A percentile compares a stretch with the other conserved stretches of the same genome.
Conservation (phyloP, 2,113 vertebrate species). For the Rhinopomastus cyanomelas region DNA sequence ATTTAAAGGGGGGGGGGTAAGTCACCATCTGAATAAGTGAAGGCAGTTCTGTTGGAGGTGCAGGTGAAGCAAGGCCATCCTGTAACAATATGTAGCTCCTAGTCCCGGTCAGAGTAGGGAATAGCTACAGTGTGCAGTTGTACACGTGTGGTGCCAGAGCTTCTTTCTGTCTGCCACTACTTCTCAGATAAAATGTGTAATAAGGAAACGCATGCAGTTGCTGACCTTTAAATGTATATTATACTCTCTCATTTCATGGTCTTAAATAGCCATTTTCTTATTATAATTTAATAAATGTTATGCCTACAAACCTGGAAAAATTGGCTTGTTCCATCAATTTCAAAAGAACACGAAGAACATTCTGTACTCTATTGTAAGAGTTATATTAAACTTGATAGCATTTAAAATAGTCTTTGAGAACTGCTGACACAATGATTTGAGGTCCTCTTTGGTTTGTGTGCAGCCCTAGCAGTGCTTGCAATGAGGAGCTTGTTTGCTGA, state of each 20-base stretch:
- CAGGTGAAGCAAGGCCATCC: neutral
- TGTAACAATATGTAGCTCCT: neutral
- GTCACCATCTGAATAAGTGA: neutral
- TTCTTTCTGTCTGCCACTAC: neutral
- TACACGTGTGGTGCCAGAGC: neutral
- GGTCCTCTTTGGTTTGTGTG: slow-evolving; percentile 25
- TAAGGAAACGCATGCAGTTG: slow-evolving; percentile 11
- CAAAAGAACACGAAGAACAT: slow-evolving; percentile 49
- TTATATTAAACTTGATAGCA: slow-evolving; percentile 64
- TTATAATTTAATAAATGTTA: slow-evolving; percentile 62
- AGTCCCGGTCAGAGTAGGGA: neutral
- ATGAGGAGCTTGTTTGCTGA: slow-evolving; percentile 34
- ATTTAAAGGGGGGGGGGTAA: neutral
- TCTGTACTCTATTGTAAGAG: slow-evolving; percentile 51
- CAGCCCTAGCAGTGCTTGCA: neutral
- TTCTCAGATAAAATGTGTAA: slow-evolving; percentile 20
- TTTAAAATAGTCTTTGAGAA: slow-evolving; percentile 60
- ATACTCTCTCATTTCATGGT: slow-evolving; percentile 37
- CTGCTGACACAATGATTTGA: slow-evolving; percentile 58
- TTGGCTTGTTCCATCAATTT: slow-evolving; percentile 62
- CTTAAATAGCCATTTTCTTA: slow-evolving; percentile 64
- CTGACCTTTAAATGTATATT: slow-evolving; percentile 58
- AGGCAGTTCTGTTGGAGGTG: neutral
- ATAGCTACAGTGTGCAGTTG: rapidly evolving
- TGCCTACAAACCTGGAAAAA: slow-evolving; percentile 65